Evolutionary conservation across 1,140 invertebrate genomes (phyloP).

Genomic region (Bombus terrestris): DNA sequence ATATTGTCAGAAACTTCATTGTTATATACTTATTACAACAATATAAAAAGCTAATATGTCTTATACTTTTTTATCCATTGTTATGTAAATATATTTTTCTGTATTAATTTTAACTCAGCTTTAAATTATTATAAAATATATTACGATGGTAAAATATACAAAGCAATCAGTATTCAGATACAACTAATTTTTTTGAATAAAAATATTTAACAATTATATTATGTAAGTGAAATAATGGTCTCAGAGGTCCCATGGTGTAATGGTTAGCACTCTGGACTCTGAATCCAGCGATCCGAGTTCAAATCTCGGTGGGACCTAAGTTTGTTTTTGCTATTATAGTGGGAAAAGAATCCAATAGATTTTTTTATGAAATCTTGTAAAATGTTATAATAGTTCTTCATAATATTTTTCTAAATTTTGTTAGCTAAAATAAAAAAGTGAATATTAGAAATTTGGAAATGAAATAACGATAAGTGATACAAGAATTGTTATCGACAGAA

Average conservation of each 20-base stretch:
- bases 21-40: conserved; percentile 65
- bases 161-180: background rate
- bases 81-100: conserved; percentile 25
- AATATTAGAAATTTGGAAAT: background rate
- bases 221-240: background rate
- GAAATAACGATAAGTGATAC: background rate
- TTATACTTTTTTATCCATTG: conserved; percentile 41
- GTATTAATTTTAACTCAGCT: conserved; percentile 14
- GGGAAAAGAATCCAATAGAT: background rate
- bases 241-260: conserved; percentile 91
- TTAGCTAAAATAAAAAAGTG: background rate
- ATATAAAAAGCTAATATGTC: conserved; percentile 52
- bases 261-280: conserved; percentile 96
- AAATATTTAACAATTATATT: background rate
- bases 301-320: conserved; percentile 91
- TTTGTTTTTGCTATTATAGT: background rate
- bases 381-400: conserved; percentile 30
- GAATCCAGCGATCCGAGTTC: conserved; percentile 95
- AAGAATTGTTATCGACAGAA: background rate
- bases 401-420: background rate
- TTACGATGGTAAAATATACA: background rate
- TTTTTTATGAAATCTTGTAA: conserved; percentile 5
- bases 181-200: background rate
- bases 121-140: background rate
- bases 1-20: conserved; percentile 64